phyloP scores from a whole-genome alignment of 2,797 vertebrate species.

The Streptopelia turtur region DNA sequence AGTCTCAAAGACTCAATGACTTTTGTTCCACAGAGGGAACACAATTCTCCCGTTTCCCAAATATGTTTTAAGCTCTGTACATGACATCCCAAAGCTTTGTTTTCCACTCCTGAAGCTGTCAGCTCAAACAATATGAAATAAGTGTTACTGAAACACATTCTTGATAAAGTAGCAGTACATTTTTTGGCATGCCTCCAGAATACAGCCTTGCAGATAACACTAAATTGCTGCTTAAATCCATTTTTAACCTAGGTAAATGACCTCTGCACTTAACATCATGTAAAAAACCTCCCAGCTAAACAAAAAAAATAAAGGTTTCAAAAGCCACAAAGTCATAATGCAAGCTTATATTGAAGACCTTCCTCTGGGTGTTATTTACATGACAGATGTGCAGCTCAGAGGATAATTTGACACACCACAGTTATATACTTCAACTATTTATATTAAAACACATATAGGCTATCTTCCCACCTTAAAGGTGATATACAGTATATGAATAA shows the following conservation, averaged over 20 bases:
- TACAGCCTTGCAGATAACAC: neutral
- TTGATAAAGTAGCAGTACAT: neutral
- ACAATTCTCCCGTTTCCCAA: neutral
- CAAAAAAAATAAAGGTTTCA: neutral
- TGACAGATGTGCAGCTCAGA: neutral
- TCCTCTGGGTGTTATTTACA: neutral
- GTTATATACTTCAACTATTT: neutral
- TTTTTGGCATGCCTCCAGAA: neutral
- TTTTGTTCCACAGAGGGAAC: accelerated
- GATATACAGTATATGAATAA: neutral
- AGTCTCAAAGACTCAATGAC: neutral
- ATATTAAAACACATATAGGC: neutral
- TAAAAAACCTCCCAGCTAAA: neutral
- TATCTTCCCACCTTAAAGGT: neutral
- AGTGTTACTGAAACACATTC: neutral
- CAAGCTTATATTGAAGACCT: neutral
- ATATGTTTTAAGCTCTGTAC: neutral
- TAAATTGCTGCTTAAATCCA: neutral
- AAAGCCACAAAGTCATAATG: neutral
- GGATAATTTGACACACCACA: neutral
- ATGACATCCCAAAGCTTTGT: neutral
- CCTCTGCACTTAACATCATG: neutral
- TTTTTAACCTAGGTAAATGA: neutral
- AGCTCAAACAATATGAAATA: neutral
- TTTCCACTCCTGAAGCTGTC: neutral